phyloP scores from a whole-genome alignment of 2,113 vertebrate species.

The Prolemur simus region DNA sequence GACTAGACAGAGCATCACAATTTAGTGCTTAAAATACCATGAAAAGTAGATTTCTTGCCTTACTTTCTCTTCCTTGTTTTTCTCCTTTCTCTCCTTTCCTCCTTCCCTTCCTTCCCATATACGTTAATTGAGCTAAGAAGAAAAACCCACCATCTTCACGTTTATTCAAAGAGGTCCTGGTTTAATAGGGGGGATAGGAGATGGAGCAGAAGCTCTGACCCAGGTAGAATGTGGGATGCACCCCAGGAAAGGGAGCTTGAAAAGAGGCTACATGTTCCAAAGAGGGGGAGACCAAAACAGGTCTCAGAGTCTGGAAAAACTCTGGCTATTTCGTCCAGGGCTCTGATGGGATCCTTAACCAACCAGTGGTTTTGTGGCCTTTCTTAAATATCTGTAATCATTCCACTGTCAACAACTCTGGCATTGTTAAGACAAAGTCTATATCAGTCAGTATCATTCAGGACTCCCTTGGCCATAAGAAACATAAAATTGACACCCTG shows the following conservation, averaged over 20 bases:
- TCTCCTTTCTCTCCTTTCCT: not conserved
- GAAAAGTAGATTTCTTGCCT: not conserved
- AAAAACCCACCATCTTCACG: not conserved
- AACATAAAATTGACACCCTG: not conserved
- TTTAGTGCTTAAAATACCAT: not conserved
- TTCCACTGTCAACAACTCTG: not conserved
- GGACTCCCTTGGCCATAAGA: not conserved
- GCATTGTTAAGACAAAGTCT: not conserved
- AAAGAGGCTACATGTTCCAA: not conserved
- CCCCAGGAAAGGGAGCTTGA: not conserved
- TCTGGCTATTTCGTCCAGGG: not conserved
- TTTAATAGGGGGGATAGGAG: not conserved
- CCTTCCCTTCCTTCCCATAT: not conserved
- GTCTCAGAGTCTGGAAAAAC: not conserved
- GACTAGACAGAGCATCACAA: not conserved
- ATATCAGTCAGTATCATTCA: not conserved
- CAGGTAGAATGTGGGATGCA: not conserved
- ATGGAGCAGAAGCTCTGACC: not conserved
- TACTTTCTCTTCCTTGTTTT: not conserved
- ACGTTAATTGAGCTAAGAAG: not conserved
- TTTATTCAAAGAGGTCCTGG: not conserved
- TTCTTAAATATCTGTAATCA: not conserved
- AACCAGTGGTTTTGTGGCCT: not conserved
- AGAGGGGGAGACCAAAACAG: not conserved
- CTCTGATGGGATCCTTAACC: not conserved